Percentiles rank a stretch among this genome's conserved stretches.
These are phyloP conservation scores for Vireo griseus DNA, from an alignment of 2,797 vertebrate genomes.

Conservation along the genomic window DNA sequence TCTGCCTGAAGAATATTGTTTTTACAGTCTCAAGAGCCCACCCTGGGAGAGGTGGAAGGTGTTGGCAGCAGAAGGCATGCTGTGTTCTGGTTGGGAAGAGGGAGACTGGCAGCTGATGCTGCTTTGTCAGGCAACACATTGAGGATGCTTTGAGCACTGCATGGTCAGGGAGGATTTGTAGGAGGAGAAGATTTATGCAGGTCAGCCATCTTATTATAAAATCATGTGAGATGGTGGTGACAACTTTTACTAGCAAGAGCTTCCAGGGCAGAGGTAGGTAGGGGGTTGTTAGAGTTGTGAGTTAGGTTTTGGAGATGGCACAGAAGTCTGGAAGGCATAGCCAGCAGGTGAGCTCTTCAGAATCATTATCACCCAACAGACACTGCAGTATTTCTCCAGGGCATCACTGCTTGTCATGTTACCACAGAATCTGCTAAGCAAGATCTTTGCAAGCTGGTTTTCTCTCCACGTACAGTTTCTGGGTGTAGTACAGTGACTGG, in stretches of 20 bases:
- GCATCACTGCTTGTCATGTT: background rate
- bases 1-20: background rate
- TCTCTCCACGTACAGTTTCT: background rate
- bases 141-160: background rate
- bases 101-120: background rate
- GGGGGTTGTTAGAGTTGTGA: background rate
- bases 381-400: background rate
- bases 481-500: background rate
- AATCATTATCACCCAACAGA: background rate
- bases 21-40: background rate
- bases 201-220: background rate
- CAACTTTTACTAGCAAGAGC: background rate
- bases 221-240: background rate
- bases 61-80: background rate
- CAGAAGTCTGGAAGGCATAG: background rate
- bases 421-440: background rate
- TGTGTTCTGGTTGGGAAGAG: background rate
- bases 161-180: background rate
- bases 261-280: background rate
- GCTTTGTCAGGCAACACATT: background rate
- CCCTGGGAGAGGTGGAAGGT: background rate
- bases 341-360: background rate
- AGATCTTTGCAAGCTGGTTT: background rate
- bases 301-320: background rate
- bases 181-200: background rate